Evolutionary conservation across 2,888 invertebrate species (phyloP).

Genomic region (Caradrina clavipalpis): DNA sequence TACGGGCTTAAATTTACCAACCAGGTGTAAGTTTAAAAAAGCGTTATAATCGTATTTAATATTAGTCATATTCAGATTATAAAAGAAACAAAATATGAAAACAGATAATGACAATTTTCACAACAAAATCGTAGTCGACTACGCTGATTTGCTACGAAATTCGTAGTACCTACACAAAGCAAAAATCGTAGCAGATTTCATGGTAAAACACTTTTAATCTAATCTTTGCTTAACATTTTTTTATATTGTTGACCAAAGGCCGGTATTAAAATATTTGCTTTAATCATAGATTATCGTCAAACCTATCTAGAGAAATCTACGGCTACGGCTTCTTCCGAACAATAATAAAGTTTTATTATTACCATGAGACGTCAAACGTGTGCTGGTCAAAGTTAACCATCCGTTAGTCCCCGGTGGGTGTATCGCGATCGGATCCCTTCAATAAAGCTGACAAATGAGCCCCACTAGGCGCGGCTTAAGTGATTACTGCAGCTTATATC

Average conservation of each 20-base stretch:
- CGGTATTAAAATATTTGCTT: background rate
- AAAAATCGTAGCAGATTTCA: background rate
- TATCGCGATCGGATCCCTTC: conserved; percentile 77
- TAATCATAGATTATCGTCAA: background rate
- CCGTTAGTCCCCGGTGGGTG: conserved; percentile 39
- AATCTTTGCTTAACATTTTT: background rate
- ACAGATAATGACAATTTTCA: background rate
- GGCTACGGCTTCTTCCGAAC: background rate
- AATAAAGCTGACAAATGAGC: conserved; percentile 83
- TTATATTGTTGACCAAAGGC: background rate
- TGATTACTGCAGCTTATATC: conserved; percentile 88
- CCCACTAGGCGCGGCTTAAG: conserved; percentile 85
- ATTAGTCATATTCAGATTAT: background rate
- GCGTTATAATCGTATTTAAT: background rate
- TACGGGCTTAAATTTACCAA: background rate
- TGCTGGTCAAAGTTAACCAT: conserved; percentile 31
- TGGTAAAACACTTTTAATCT: background rate
- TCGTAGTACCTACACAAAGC: background rate
- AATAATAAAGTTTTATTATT: conserved; percentile 4
- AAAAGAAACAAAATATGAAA: background rate
- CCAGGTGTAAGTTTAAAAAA: background rate
- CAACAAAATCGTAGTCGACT: background rate
- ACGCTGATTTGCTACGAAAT: conserved; percentile 4
- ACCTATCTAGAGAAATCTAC: background rate
- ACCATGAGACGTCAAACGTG: conserved; percentile 5